Evolutionary conservation across 2,797 vertebrate species (phyloP), one percentile per base, ranked within the genome.

Genomic region (Sebastes taczanowskii): DNA sequence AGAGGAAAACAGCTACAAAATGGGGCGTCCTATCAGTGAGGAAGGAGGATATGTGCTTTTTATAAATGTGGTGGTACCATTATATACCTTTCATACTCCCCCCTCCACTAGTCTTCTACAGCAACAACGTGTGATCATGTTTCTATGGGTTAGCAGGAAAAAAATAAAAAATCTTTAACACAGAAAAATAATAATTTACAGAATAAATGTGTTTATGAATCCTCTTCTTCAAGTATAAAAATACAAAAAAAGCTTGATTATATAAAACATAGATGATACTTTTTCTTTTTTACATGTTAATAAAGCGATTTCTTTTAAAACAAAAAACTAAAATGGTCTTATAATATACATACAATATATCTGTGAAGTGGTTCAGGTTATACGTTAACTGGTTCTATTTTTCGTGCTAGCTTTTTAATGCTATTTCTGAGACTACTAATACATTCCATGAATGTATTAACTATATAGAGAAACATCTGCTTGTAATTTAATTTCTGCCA

Each of bases 161-260:
- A 90, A 90, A 85, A 87, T 86, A 82, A 84, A 78, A 86, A 78
- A 80, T 86, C 78, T 88, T 64, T 14, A 89, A 90, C 76, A 55
- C 81, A 90, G 87, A 93, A 92, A 92, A 92, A 92, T 87, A 89
- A 91, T 80, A 84, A 91, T 93, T 86, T 93, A 92, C 87, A 94
- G 87, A 91, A 86, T 91, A 84, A 86, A 92, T 81, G 88, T 90
- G 89, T 91, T 42, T 79, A 93, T 94, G 86, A 93, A 84, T 93
- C 86, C 85, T 93, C 86, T 89, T 77, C 88, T 84, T 92, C 87
- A 89, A 93, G 92, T 96, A 96, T 93, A 96, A 96, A 96, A 96
- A 96, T 96, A 96, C 95, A 96, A 96, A 96, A 96, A 93, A 92
- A 88, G 81, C 79, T 92, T 93, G 91, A 94, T 94, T 92, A 91